Evolutionary conservation across 2,888 invertebrate genomes (phyloP), one percentile per base, ranked within the genome.

Genomic region (Noctua janthe): DNA sequence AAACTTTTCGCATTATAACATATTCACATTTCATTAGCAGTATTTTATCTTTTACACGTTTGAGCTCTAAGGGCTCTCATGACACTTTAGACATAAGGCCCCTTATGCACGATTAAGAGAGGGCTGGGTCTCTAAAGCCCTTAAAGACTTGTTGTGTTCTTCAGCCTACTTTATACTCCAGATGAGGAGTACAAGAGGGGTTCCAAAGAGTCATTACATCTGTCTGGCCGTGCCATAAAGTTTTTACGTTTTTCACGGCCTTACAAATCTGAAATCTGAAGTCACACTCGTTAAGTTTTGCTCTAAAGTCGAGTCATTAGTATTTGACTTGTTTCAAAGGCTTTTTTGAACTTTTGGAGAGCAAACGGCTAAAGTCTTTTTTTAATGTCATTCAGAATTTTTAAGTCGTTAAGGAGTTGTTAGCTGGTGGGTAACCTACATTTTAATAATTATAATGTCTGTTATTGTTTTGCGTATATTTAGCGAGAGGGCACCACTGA

Each of bases 41-140:
- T 71, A 74, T 81, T 59, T n/a, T 78, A 90, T 85, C 89, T 90
- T 92, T 91, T 92, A 85, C 92, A 91, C 91, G 90, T 92, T 89
- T 89, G 83, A 88, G 81, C 78, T 54, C n/a, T 59, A 79, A 91
- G 91, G 71, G 86, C 86, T 43, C 90, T 91, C 83, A 74, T 49
- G 78, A 88, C 88, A 83, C 91, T 89, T 86, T 85, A 83, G 72
- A 73, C 78, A 80, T 62, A 78, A 89, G 84, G 23, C 76, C 86
- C 43, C 88, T 92, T 73, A 88, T 78, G 83, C 87, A 70, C 88
- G 87, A 88, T 89, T 88, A 89, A 82, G 74, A 75, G 76, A 83
- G 88, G 79, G 77, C 83, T 82, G 82, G 39, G 78, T 81, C 83
- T 85, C 54, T 80, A 78, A 70, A 81, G 67, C 81, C 74, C 85